Percentiles rank a stretch among this genome's conserved stretches.
phyloP scores from a whole-genome alignment of 1,140 invertebrate species.

The Pseudomyrmex pallidus region DNA sequence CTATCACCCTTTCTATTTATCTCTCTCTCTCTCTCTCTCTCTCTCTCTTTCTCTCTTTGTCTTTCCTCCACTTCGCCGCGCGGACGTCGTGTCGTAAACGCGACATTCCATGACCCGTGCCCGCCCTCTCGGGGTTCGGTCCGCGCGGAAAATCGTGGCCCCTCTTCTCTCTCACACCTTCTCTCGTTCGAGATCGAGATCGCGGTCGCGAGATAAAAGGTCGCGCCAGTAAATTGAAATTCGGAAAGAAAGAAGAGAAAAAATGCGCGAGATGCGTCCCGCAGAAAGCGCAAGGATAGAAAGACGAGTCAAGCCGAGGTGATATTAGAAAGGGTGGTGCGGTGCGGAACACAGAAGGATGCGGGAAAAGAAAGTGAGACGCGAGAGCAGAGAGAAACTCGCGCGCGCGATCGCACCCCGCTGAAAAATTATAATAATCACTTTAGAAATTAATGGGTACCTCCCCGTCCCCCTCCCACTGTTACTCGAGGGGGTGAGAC shows the following conservation, averaged over 20 bases:
- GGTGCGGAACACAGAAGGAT: background rate
- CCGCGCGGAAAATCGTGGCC: conserved; percentile 40
- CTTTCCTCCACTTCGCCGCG: conserved; percentile 5
- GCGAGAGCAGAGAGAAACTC: conserved; percentile 39
- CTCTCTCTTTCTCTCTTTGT: background rate
- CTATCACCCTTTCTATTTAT: conserved; percentile 12
- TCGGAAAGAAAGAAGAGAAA: conserved; percentile 53
- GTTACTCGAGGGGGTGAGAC: background rate
- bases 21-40: conserved; percentile 8
- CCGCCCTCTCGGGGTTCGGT: background rate
- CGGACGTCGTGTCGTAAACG: conserved; percentile 2
- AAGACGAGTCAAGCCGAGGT: background rate
- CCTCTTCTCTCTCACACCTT: no score
- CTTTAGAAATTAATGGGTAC: conserved; percentile 82
- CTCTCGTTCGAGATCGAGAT: conserved; percentile 29
- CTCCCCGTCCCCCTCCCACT: background rate
- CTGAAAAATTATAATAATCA: conserved; percentile 82
- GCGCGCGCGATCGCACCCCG: conserved; percentile 7
- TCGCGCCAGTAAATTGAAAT: conserved; percentile 70
- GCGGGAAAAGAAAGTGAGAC: background rate
- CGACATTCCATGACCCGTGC: background rate
- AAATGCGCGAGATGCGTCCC: conserved; percentile 6
- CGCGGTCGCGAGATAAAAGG: conserved; percentile 59
- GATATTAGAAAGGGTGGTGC: background rate
- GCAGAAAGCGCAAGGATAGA: conserved; percentile 21